Evolutionary conservation across 2,113 vertebrate species (phyloP), one percentile per base, ranked within the genome.

Genomic region (Chaenogobius annularis): DNA sequence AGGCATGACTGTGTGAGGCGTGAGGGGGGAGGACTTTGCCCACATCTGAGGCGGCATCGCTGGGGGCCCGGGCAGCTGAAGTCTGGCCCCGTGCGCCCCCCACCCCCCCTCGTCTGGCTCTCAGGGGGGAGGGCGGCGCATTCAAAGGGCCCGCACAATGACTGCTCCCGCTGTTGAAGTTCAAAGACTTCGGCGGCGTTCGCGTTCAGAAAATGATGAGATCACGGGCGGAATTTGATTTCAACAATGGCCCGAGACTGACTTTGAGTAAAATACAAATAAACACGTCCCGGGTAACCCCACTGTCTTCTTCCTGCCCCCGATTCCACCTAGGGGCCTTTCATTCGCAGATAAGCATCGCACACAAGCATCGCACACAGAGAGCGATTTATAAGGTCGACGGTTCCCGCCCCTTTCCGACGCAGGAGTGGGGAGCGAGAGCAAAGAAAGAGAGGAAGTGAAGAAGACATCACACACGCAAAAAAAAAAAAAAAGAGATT

Each of bases 31-130:
- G 73, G 86, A 78, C 35, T 11, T 71, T 94, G 85, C 93, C 96
- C 96, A 96, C 95, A 95, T 98, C 95, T 96, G 87, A 97, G 88
- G 88, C 93, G 91, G 90, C 88, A 69, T 92, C 90, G 90, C 91
- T 93, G 85, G 92, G 93, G 94, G 89, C 92, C 91, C 88, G 86
- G 78, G 80, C 84, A 91, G 93, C 92, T 93, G 92, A 90, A 91
- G 92, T 89, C 88, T 92, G 74, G 92, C 93, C 85, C 84, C 86
- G 90, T 85, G 88, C 85, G 81, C 83, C 84, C 54, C 84, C 54
- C 50, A 73, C 83, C 83, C 84, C 54, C 84, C 54, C 50, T 74
- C 55, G 72, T 70, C 20, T 23, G 73, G 69, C 5, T 66, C 88
- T 90, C 85, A 85, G 90, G 91, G 80, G 86, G 87, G 78, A 83